Percentiles rank a stretch among this genome's conserved stretches.
Conservation (phyloP, 2,797 vertebrate species). For the Anas flavirostris region DNA sequence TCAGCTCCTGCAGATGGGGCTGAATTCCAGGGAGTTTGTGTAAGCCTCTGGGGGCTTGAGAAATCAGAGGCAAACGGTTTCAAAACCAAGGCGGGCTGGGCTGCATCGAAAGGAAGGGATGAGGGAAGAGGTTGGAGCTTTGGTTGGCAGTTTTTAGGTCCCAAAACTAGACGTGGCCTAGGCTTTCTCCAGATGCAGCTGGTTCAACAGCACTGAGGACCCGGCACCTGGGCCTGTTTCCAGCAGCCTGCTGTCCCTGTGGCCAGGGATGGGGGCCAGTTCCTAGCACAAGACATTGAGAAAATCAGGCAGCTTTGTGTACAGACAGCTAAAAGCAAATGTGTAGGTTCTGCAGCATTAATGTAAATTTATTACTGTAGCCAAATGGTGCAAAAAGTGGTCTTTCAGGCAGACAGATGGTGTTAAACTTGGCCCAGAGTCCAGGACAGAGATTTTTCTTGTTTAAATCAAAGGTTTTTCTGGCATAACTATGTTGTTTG, state of each 20-base stretch:
- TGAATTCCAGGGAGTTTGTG: constrained; percentile 30
- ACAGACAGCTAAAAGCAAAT: not conserved
- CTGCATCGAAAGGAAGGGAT: not conserved
- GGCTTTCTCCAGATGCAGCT: not conserved
- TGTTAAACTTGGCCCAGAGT: constrained; percentile 11
- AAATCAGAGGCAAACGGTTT: not conserved
- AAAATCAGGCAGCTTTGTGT: not conserved
- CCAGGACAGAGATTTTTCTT: not conserved
- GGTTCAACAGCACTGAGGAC: not conserved
- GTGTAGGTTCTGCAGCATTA: not conserved
- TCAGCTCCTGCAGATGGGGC: not conserved
- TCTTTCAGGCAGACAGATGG: not conserved
- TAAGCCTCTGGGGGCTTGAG: not conserved
- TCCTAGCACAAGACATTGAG: not conserved
- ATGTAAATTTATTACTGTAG: not conserved
- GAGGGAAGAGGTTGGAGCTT: not conserved
- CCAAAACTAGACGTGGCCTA: not conserved
- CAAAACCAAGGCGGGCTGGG: constrained; percentile 1
- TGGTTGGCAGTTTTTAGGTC: not conserved
- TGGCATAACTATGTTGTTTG: not conserved
- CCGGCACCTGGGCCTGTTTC: not conserved
- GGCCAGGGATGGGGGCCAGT: not conserved
- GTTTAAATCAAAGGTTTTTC: not conserved
- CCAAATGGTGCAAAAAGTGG: not conserved
- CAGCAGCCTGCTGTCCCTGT: not conserved